Evolutionary conservation across 2,113 vertebrate genomes (phyloP).

Genomic region (Trochalopteron elliotii): DNA sequence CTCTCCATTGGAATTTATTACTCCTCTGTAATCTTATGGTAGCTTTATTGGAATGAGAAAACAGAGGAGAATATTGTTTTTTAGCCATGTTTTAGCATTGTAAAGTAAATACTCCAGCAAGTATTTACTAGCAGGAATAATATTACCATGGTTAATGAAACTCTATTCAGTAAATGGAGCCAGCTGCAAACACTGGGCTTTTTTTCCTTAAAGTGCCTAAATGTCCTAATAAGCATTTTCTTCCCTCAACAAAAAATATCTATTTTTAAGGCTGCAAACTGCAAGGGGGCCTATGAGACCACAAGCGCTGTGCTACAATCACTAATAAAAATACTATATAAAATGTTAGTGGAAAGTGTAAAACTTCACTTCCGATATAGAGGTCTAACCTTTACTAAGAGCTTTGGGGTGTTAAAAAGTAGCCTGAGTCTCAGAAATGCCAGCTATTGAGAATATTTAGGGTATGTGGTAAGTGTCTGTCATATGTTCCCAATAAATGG

Average conservation of each 20-base stretch:
- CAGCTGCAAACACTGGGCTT: constrained; percentile 6
- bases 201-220: neutral
- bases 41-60: constrained; percentile 22
- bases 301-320: neutral
- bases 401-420: constrained; percentile 24
- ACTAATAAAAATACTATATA: constrained; percentile 9
- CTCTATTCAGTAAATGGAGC: constrained; percentile 27
- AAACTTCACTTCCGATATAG: neutral
- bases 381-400: neutral
- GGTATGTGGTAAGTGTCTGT: constrained; percentile 10
- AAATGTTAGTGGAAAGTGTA: neutral
- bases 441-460: neutral
- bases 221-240: neutral
- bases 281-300: neutral
- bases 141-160: constrained; percentile 44
- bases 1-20: neutral
- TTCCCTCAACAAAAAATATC: neutral
- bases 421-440: neutral
- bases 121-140: constrained; percentile 58
- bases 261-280: constrained; percentile 21
- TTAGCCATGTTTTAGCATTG: constrained; percentile 11
- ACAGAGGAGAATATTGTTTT: constrained; percentile 47
- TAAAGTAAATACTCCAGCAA: constrained; percentile 44
- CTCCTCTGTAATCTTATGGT: neutral
- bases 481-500: neutral